Evolutionary conservation across 2,797 vertebrate genomes (phyloP), one percentile per base, ranked within the genome.

Genomic region (Poecilia picta): DNA sequence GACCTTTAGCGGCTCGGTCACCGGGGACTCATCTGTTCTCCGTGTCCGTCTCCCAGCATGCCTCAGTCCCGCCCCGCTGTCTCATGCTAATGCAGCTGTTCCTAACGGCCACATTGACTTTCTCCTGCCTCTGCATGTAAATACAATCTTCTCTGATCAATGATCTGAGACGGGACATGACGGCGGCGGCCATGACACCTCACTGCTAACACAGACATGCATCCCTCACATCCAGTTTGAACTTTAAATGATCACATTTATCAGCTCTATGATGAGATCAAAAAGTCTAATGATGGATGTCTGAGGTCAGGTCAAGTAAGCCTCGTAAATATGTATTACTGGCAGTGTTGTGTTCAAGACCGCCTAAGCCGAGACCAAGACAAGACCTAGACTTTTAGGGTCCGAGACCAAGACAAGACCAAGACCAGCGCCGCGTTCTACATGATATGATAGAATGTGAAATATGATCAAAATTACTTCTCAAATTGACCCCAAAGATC

Each of bases 1-100:
- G 92, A 93, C 93, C 91, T 93, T 94, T 94, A 88, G 41, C 89
- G 80, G 79, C 76, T 66, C 36, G 8, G 83, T 89, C 91, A 20
- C 85, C 0, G 25, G 93, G 90, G 93, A 93, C 88, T 84, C 91
- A 94, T 93, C 92, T 49, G 75, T 94, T 94, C 92, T 90, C 76
- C 68, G 74, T 66, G 83, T 79, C 78, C 64, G 78, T 78, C 88
- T 80, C 87, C 80, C 83, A 16, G 80, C 82, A 87, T 85, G 81
- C 79, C 57, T 77, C 83, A 25, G 55, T 68, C 49, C 23, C 62
- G 46, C 66, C 23, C 62, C 16, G 47, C 36, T 3, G 79, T 0
- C 81, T 55, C 72, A 91, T 93, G 88, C 89, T 92, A 92, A 94
- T 91, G 88, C 89, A 89, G 91, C 91, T 89, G 85, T 92, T 89